Evolutionary conservation across 2,888 invertebrate genomes (phyloP).

Genomic region (Trilocha varians): DNA sequence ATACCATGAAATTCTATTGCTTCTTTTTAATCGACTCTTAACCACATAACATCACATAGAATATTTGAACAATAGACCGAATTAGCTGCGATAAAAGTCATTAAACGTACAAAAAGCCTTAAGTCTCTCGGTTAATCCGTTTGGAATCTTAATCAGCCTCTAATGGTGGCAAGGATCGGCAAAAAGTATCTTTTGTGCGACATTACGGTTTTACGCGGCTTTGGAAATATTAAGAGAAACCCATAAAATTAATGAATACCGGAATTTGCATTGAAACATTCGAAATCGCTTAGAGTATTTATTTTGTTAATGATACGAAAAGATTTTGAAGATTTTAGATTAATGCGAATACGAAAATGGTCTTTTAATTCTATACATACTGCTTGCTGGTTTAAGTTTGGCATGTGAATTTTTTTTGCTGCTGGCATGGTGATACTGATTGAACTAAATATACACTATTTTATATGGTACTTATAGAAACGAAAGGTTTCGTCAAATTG

Average conservation of each 20-base stretch:
- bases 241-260: slow-evolving; percentile 24
- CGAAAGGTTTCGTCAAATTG: too few species aligned
- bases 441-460: too few species aligned
- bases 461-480: too few species aligned
- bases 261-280: slow-evolving; percentile 13
- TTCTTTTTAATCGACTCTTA: too few species aligned
- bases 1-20: too few species aligned
- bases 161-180: slow-evolving; percentile 28
- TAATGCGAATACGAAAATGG: background rate
- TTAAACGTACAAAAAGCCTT: slow-evolving; percentile 39
- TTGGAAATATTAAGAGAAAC: slow-evolving; percentile 19
- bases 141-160: slow-evolving; percentile 46
- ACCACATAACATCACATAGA: too few species aligned
- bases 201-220: slow-evolving; percentile 14
- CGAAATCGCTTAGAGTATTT: background rate
- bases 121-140: slow-evolving; percentile 41
- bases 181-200: slow-evolving; percentile 21
- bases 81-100: slow-evolving; percentile 33
- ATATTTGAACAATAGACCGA: slow-evolving; percentile 16
- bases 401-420: too few species aligned
- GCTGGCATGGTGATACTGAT: too few species aligned
- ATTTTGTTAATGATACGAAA: background rate
- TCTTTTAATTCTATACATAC: too few species aligned
- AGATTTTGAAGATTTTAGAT: background rate
- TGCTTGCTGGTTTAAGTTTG: too few species aligned